A percentile compares a stretch with the other conserved stretches of the same genome.
phyloP scores from a whole-genome alignment of 2,888 invertebrate species.

The Lycophotia porphyrea region DNA sequence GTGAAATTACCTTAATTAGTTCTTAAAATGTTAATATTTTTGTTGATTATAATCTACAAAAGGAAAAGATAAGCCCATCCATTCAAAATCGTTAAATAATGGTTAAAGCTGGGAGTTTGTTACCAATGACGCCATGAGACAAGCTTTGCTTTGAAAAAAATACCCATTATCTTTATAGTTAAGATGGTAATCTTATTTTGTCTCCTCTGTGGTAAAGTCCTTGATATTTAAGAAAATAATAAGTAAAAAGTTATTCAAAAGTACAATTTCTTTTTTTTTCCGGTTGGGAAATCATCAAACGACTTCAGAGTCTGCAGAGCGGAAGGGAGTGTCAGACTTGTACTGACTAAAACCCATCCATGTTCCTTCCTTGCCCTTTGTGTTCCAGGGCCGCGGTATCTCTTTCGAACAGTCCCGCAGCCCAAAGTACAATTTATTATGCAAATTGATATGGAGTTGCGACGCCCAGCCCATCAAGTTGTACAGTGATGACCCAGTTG shows the following conservation, averaged over 20 bases:
- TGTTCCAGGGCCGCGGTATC: too few species aligned
- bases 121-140: background rate
- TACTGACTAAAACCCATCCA: too few species aligned
- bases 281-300: too few species aligned
- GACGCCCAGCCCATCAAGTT: background rate
- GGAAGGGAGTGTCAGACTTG: too few species aligned
- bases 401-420: too few species aligned
- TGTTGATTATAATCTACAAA: background rate
- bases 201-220: constrained; percentile 12
- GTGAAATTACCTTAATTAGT: background rate
- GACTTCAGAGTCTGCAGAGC: too few species aligned
- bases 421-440: too few species aligned
- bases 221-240: background rate
- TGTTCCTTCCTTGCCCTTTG: too few species aligned
- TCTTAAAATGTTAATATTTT: background rate
- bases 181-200: background rate
- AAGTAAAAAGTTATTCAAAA: too few species aligned
- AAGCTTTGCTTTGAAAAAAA: constrained; percentile 20
- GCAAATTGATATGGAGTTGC: background rate
- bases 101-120: background rate
- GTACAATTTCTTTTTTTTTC: too few species aligned
- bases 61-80: background rate
- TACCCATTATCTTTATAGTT: constrained; percentile 14
- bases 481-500: background rate
- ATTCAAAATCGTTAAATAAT: background rate